Percentiles rank a stretch among this genome's conserved stretches.
phyloP scores from a whole-genome alignment of 1,140 invertebrate genomes.

The Littorina saxatilis region DNA sequence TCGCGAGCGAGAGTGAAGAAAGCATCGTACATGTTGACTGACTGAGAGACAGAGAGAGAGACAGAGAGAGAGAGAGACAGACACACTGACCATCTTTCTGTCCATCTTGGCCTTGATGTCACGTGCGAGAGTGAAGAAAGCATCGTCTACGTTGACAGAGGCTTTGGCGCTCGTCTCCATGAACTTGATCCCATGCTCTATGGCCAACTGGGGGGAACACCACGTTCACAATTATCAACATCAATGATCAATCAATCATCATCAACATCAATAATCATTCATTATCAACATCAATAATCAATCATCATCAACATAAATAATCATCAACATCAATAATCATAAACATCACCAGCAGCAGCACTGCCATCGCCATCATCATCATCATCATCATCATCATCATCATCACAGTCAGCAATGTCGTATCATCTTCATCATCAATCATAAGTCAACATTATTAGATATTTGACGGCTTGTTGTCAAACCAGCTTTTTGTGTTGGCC shows the following conservation, averaged over 20 bases:
- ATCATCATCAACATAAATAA: too few relatives aligned
- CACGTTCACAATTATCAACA: too few relatives aligned
- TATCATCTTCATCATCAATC: slow-evolving; percentile 16
- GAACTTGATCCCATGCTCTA: slow-evolving; percentile 97
- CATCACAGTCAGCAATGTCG: neutral
- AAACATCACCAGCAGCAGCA: too few relatives aligned
- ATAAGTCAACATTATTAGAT: too few relatives aligned
- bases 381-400: slow-evolving; percentile 1
- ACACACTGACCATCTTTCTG: slow-evolving; percentile 72
- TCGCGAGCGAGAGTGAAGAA: slow-evolving; percentile 92
- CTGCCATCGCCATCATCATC: neutral
- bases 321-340: too few relatives aligned
- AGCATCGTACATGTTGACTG: slow-evolving; percentile 97
- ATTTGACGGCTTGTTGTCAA: too few relatives aligned
- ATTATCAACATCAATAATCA: neutral
- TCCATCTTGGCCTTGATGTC: slow-evolving; percentile 83
- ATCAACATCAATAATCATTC: neutral
- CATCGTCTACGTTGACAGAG: slow-evolving; percentile 97
- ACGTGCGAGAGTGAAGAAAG: slow-evolving; percentile 90
- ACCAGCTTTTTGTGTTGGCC: too few relatives aligned
- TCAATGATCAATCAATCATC: neutral
- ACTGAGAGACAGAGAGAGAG: too few relatives aligned
- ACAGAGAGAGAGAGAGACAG: too few relatives aligned
- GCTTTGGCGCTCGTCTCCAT: slow-evolving; percentile 99
- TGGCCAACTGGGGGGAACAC: slow-evolving; percentile 87